These are phyloP conservation scores for Cosmia trapezina DNA, from an alignment of 2,888 invertebrate species.

Conservation along the genomic window DNA sequence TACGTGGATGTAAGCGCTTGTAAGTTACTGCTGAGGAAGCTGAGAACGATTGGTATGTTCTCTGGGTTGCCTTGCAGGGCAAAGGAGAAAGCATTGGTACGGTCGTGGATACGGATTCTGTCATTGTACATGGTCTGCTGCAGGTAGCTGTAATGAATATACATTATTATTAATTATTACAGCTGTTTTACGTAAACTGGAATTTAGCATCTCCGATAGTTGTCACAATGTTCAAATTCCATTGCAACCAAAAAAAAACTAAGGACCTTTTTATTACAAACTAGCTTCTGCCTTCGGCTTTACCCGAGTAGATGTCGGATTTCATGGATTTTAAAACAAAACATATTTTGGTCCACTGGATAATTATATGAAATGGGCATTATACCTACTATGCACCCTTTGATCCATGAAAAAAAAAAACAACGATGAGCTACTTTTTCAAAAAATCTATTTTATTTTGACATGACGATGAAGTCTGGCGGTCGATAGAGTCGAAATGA, in stretches of 20 bases:
- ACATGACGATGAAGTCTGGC: too few relatives aligned
- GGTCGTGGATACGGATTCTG: constrained; percentile 87
- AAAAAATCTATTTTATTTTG: neutral
- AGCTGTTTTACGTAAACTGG: neutral
- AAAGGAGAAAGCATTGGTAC: constrained; percentile 83
- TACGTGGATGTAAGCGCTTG: constrained; percentile 74
- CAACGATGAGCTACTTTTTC: neutral
- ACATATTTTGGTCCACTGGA: too few relatives aligned
- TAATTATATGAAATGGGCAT: neutral
- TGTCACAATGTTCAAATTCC: neutral
- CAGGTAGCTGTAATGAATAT: constrained; percentile 85
- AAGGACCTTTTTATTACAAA: neutral
- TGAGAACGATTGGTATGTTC: constrained; percentile 88
- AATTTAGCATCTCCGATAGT: neutral
- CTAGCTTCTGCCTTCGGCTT: too few relatives aligned
- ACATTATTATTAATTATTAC: too few relatives aligned
- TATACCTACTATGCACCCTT: neutral
- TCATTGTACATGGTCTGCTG: constrained; percentile 82
- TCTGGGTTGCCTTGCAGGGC: constrained; percentile 90
- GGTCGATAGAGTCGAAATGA: neutral
- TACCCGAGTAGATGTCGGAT: too few relatives aligned
- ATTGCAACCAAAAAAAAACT: neutral
- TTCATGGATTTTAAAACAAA: too few relatives aligned
- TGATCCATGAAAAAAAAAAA: neutral
- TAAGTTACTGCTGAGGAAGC: constrained; percentile 84